Percentiles rank a stretch among this genome's conserved stretches.
Evolutionary conservation across 2,888 invertebrate species (phyloP).

Genomic region (Ennomos fuscantarius): DNA sequence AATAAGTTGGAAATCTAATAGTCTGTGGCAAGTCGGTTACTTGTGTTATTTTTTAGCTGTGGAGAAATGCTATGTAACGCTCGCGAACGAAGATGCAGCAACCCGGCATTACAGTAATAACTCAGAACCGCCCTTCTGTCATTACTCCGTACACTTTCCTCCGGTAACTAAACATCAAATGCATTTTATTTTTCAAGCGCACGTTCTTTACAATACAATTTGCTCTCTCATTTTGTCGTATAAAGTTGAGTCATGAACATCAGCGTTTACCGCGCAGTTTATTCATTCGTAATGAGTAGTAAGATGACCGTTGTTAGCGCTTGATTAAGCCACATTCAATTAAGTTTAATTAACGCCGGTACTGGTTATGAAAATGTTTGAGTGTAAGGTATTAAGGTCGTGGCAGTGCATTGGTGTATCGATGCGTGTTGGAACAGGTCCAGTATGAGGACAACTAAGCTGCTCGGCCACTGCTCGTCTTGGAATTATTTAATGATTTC

Average conservation of each 20-base stretch:
- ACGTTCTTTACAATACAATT: slow-evolving; percentile 61
- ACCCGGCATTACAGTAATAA: slow-evolving; percentile 82
- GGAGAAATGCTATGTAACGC: slow-evolving; percentile 79
- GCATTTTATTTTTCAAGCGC: slow-evolving; percentile 63
- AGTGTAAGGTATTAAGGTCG: slow-evolving; percentile 39
- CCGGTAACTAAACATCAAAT: slow-evolving; percentile 65
- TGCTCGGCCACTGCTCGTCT: slow-evolving; percentile 40
- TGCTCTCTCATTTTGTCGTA: slow-evolving; percentile 32
- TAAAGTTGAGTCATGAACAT: slow-evolving; percentile 34
- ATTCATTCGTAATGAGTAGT: slow-evolving; percentile 38
- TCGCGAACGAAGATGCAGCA: slow-evolving; percentile 74
- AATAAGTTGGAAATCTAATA: slow-evolving; percentile 82
- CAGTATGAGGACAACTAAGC: slow-evolving; percentile 41
- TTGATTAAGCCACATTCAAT: slow-evolving; percentile 49
- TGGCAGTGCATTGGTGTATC: slow-evolving; percentile 40
- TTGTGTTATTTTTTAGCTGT: slow-evolving; percentile 78
- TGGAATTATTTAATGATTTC: slow-evolving; percentile 54
- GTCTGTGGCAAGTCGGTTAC: slow-evolving; percentile 80
- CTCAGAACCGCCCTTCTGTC: slow-evolving; percentile 78
- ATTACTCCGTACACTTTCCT: slow-evolving; percentile 79
- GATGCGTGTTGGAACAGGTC: slow-evolving; percentile 59
- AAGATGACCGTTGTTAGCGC: slow-evolving; percentile 42
- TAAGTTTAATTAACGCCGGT: slow-evolving; percentile 50
- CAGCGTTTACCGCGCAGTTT: slow-evolving; percentile 24
- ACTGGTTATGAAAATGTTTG: slow-evolving; percentile 49